Percentiles rank a stretch among this genome's conserved stretches.
phyloP scores from a whole-genome alignment of 2,888 invertebrate genomes.

The Ashinkailepas kermadecensis region DNA sequence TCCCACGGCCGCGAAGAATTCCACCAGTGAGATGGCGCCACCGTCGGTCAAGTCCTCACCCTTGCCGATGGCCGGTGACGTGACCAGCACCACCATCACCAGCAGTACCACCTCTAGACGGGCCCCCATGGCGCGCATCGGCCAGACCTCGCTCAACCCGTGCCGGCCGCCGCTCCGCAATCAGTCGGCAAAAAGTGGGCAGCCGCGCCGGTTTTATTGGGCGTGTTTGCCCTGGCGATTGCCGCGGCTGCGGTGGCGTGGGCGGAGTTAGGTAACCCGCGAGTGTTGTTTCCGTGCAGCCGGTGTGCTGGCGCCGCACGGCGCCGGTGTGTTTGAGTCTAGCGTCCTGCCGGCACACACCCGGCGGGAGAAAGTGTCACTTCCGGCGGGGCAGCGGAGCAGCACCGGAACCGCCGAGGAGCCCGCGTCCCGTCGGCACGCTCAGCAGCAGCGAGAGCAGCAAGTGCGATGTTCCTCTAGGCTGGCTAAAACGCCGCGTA shows the following conservation, averaged over 20 bases:
- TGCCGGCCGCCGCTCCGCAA: background rate
- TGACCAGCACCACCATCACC: background rate
- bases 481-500: too few relatives aligned
- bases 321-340: background rate
- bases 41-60: background rate
- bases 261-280: background rate
- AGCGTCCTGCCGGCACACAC: background rate
- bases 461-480: too few relatives aligned
- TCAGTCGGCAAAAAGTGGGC: background rate
- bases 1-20: background rate
- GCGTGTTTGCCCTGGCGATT: background rate
- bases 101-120: background rate
- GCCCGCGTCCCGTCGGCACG: too few relatives aligned
- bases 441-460: too few relatives aligned
- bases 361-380: background rate
- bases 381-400: background rate
- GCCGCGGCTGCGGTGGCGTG: background rate
- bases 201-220: background rate
- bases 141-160: background rate
- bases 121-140: background rate
- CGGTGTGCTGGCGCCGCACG: background rate
- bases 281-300: background rate
- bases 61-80: background rate
- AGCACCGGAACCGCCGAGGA: too few relatives aligned
- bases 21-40: background rate